Percentiles rank a stretch among this genome's conserved stretches.
phyloP scores from a whole-genome alignment of 2,888 invertebrate genomes.

The Tinea semifulvella region DNA sequence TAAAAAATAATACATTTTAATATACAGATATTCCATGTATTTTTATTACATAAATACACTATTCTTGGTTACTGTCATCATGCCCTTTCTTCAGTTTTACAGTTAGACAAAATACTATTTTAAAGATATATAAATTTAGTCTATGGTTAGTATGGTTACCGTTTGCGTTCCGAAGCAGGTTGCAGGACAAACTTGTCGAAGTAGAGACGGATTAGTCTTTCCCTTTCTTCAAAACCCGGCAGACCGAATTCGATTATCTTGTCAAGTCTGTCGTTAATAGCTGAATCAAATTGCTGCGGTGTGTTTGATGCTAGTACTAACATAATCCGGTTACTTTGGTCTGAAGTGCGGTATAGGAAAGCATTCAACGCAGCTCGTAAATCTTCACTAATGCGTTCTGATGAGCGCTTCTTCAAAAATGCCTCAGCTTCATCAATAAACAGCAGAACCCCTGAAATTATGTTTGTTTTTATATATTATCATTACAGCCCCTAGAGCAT shows the following conservation, averaged over 20 bases:
- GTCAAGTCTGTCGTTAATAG: slow-evolving; percentile 94
- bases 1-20: no score
- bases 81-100: no score
- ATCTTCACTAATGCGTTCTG: slow-evolving; percentile 94
- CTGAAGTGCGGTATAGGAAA: slow-evolving; percentile 97
- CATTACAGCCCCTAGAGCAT: no score
- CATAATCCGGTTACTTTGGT: slow-evolving; percentile 98
- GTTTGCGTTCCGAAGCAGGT: slow-evolving; percentile 84
- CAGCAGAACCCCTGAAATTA: slow-evolving; percentile 80
- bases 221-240: slow-evolving; percentile 90
- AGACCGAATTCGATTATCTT: slow-evolving; percentile 96
- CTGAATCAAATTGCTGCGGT: slow-evolving; percentile 99
- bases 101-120: no score
- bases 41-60: no score
- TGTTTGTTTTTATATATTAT: not conserved
- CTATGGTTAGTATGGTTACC: slow-evolving; percentile 29
- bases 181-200: slow-evolving; percentile 95
- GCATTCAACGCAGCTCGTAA: slow-evolving; percentile 96
- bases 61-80: no score
- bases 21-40: no score
- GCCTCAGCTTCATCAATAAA: slow-evolving; percentile 99
- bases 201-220: slow-evolving; percentile 92
- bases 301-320: slow-evolving; percentile 97
- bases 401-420: slow-evolving; percentile 90
- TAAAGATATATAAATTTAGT: not conserved